These are phyloP conservation scores for Polyommatus iphigenia DNA, from an alignment of 2,888 invertebrate species.

Conservation along the genomic window DNA sequence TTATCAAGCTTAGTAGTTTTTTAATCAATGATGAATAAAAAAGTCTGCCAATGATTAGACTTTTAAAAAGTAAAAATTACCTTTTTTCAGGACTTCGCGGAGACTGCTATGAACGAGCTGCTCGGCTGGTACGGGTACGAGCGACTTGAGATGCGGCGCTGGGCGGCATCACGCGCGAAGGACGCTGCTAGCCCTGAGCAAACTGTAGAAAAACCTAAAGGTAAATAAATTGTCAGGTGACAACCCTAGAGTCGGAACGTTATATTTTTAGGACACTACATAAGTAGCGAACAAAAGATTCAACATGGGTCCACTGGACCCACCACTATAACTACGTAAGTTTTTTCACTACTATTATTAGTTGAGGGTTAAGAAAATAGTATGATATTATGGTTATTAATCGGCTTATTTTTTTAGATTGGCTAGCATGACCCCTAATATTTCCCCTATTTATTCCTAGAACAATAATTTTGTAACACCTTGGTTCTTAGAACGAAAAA, in stretches of 20 bases:
- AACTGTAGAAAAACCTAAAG: slow-evolving; percentile 65
- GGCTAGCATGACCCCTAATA: background rate
- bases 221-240: slow-evolving; percentile 44
- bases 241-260: background rate
- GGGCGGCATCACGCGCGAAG: slow-evolving; percentile 70
- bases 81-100: slow-evolving; percentile 90
- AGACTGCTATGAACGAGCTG: slow-evolving; percentile 95
- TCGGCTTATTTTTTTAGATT: too few relatives aligned
- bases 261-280: too few relatives aligned
- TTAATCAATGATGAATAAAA: too few relatives aligned
- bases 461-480: slow-evolving; percentile 14
- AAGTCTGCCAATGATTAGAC: too few relatives aligned
- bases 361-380: background rate
- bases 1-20: too few relatives aligned
- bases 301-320: background rate
- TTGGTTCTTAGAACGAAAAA: slow-evolving; percentile 22
- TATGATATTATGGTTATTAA: too few relatives aligned
- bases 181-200: slow-evolving; percentile 76
- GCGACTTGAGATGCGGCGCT: slow-evolving; percentile 81
- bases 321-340: background rate
- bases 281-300: too few relatives aligned
- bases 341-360: background rate
- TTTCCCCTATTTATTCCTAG: slow-evolving; percentile 21
- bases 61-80: too few relatives aligned
- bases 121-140: slow-evolving; percentile 96